Evolutionary conservation across 2,888 invertebrate genomes (phyloP).

Genomic region (Philaethria dido): DNA sequence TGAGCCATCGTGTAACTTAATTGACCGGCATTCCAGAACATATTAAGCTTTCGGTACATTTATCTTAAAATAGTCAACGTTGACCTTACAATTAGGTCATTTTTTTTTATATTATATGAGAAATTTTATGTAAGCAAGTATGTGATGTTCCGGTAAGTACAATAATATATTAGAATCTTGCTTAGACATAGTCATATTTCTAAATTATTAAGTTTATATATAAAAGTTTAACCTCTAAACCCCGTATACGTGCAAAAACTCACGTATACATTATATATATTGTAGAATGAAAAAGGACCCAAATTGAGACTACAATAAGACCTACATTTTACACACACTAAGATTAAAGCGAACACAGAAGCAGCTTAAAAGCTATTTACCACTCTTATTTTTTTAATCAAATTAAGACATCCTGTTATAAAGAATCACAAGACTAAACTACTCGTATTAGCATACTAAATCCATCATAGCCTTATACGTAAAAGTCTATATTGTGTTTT

Average conservation of each 20-base stretch:
- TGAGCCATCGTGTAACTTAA: slow-evolving; percentile 16
- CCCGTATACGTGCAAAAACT: neutral
- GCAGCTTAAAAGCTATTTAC: neutral
- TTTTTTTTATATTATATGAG: neutral
- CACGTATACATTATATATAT: neutral
- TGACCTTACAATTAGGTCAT: neutral
- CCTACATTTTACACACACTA: neutral
- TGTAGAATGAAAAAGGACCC: neutral
- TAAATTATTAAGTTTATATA: neutral
- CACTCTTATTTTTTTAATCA: slow-evolving; percentile 1
- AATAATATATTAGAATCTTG: neutral
- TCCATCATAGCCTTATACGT: slow-evolving; percentile 9
- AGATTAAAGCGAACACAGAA: neutral
- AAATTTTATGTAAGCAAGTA: neutral
- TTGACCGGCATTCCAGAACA: slow-evolving; percentile 13
- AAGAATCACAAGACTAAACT: slow-evolving; percentile 25
- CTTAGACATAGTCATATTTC: neutral
- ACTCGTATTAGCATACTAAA: slow-evolving; percentile 15
- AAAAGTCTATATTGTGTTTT: neutral
- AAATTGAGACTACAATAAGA: neutral
- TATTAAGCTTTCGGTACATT: slow-evolving; percentile 7
- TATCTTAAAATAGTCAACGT: neutral
- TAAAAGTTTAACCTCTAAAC: neutral
- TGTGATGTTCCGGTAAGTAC: neutral
- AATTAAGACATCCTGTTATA: slow-evolving; percentile 38